Conservation (phyloP, 2,888 invertebrate genomes). For the Machimus atricapillus region DNA sequence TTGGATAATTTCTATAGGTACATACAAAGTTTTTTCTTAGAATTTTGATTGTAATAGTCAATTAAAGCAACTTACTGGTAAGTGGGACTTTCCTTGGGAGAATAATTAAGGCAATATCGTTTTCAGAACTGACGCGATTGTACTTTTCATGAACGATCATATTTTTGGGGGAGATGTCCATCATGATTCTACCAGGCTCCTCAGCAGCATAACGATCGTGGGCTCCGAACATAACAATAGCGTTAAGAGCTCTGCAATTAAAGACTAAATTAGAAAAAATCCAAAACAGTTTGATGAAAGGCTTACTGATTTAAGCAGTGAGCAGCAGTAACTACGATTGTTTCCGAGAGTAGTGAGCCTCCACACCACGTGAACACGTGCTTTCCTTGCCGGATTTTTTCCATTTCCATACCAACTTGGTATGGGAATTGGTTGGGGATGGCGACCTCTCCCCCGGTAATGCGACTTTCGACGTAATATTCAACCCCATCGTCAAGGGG, state of each 20-base stretch:
- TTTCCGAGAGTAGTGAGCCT: neutral
- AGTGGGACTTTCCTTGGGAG: slow-evolving; percentile 56
- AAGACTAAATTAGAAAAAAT: neutral
- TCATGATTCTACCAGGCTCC: slow-evolving; percentile 21
- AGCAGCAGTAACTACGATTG: neutral
- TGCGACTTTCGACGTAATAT: neutral
- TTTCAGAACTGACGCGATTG: slow-evolving; percentile 56
- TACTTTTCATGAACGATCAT: slow-evolving; percentile 58
- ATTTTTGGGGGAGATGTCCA: neutral
- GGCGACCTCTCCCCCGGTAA: slow-evolving; percentile 9
- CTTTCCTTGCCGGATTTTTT: neutral
- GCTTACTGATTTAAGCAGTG: slow-evolving; percentile 45
- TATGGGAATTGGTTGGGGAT: slow-evolving; percentile 11
- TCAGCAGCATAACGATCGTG: neutral
- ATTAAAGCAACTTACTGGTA: slow-evolving; percentile 52
- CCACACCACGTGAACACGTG: slow-evolving; percentile 16
- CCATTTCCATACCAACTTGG: slow-evolving; percentile 1
- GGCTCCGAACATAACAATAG: neutral
- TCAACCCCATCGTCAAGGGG: neutral
- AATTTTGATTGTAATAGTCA: neutral
- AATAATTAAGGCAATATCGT: slow-evolving; percentile 58
- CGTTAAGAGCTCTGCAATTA: neutral
- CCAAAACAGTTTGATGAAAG: neutral
- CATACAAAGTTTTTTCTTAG: neutral
- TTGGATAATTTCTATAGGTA: neutral